Base-by-base conservation (phyloP, 2,888 invertebrate genomes). In the Lepeophtheirus nordmannii region DNA sequence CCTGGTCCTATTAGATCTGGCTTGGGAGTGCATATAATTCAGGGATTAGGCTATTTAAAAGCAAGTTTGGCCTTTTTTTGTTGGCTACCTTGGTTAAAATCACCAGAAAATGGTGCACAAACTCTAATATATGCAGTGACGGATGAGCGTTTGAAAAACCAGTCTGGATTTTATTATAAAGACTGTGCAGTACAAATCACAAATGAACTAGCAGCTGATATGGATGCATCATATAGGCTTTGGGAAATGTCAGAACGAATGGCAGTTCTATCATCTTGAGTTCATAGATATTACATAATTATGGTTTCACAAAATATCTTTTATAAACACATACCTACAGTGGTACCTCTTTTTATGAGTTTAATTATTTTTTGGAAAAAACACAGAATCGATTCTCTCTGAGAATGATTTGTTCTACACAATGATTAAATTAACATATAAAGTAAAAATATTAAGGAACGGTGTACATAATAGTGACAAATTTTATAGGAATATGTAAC, bases 231-330 rank as follows among this genome's bases (percentile, higher is more conserved):
- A n/a, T 56, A 56, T 37, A 17, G 57, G 17, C 37, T 64, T 10
- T 64, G 64, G 64, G 64, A 64, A 56, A 56, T 64, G 30, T 53
- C 53, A 23, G 64, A 64, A 37, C 20, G 57, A 64, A 56, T 64
- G 57, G 57, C 64, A 11, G 57, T 37, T 20, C 64, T 64, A 23
- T 53, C 62, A 20, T 62, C 62, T 17, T 62, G 23, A 40, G 3
- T 30, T 30, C 30, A 30, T 30, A 30, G 7, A 30, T 30, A 30
- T 30, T 2, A 30, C 2, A 30, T 30, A 30, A 5, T 30, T 30
- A 30, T 30, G 30, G 2, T 30, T 30, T 30, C 7, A 5, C 7
- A 30, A 30, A n/a, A n/a, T n/a, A n/a, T n/a, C n/a, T 30, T 30
- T 30, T 30, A 30, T 30, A 30, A 30, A 30, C 30, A 30, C 30